These are phyloP conservation scores for Cromileptes altivelis DNA, from an alignment of 2,113 vertebrate species.

Conservation along the genomic window DNA sequence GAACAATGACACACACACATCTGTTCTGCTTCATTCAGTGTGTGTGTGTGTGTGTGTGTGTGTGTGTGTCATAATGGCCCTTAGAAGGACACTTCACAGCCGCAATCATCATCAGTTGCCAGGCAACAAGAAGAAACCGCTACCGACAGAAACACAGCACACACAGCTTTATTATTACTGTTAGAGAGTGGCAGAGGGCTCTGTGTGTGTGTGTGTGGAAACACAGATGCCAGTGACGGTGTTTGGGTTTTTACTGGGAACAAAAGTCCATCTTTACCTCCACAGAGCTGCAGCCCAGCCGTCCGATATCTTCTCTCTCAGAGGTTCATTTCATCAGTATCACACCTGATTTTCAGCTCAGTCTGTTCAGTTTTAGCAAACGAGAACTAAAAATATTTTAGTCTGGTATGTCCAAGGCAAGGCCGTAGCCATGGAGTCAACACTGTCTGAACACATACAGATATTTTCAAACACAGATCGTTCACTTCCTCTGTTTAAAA, in stretches of 20 bases:
- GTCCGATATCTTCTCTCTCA: background rate
- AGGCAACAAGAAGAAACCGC: slow-evolving; percentile 72
- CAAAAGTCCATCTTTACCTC: background rate
- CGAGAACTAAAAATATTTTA: too few species aligned
- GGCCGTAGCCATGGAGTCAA: background rate
- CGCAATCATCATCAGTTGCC: slow-evolving; percentile 79
- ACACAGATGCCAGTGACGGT: background rate
- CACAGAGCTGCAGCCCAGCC: background rate
- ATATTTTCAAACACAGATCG: too few species aligned
- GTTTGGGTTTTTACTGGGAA: background rate
- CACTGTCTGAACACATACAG: too few species aligned
- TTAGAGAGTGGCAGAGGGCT: slow-evolving; percentile 37
- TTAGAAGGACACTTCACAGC: slow-evolving; percentile 77
- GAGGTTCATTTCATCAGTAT: background rate
- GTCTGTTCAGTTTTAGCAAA: too few species aligned
- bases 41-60: slow-evolving; percentile 43
- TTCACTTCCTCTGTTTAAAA: too few species aligned
- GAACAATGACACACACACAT: slow-evolving; percentile 51
- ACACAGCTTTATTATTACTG: slow-evolving; percentile 62
- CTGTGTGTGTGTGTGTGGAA: slow-evolving; percentile 22
- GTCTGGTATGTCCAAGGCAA: too few species aligned
- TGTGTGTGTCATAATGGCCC: slow-evolving; percentile 66
- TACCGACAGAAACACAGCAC: slow-evolving; percentile 57
- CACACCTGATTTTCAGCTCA: background rate
- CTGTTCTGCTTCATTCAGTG: slow-evolving; percentile 37